Evolutionary conservation across 2,797 vertebrate species (phyloP).

Genomic region (Rhincodon typus): DNA sequence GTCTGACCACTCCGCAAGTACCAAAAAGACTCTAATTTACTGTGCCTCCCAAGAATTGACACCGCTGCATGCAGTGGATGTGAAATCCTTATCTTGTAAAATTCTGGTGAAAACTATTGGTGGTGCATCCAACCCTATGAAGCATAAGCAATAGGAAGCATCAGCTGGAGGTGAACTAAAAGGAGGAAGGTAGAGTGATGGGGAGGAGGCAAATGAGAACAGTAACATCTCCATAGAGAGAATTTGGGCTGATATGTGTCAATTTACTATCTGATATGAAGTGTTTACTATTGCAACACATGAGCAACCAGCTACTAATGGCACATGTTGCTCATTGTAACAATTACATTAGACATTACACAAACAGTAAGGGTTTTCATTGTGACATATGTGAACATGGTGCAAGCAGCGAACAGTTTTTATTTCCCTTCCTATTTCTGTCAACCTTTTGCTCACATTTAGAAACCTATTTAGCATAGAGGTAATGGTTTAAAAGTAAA

Average conservation of each 20-base stretch:
- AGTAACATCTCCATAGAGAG: background rate
- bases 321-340: background rate
- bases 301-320: background rate
- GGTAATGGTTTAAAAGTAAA: background rate
- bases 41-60: background rate
- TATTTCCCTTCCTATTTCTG: background rate
- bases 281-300: background rate
- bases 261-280: background rate
- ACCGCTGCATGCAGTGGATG: too few species aligned
- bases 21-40: background rate
- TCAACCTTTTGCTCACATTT: background rate
- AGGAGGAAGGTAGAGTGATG: background rate
- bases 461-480: background rate
- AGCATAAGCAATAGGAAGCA: background rate
- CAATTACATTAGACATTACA: background rate
- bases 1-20: background rate
- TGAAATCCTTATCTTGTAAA: background rate
- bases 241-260: background rate
- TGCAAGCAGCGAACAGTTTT: background rate
- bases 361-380: background rate
- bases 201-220: background rate
- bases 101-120: background rate
- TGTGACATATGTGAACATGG: background rate
- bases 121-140: background rate
- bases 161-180: background rate